Evolutionary conservation across 2,888 invertebrate species (phyloP).

Genomic region (Merodon equestris): DNA sequence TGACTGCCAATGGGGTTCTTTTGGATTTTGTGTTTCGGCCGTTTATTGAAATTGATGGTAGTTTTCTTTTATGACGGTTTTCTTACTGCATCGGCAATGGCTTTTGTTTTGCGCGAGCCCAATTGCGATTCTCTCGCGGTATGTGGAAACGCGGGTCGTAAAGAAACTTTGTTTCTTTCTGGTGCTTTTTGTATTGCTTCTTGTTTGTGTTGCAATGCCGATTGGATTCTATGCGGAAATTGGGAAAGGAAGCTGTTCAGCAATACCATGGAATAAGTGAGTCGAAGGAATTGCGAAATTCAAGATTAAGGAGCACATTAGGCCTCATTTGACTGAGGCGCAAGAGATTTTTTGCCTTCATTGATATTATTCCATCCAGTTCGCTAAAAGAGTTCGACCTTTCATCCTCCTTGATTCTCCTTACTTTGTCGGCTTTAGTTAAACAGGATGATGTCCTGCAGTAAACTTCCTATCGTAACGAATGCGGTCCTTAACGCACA

Average conservation of each 20-base stretch:
- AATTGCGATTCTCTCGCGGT: background rate
- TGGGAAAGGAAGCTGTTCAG: constrained; percentile 38
- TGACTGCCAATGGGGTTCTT: constrained; percentile 6
- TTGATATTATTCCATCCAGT: too few species aligned
- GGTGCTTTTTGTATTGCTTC: background rate
- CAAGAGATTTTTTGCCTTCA: too few species aligned
- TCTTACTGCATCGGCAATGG: constrained; percentile 53
- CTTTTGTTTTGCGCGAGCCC: constrained; percentile 35
- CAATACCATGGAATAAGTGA: background rate
- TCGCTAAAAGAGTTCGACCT: too few species aligned
- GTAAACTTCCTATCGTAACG: too few species aligned
- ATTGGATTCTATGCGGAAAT: constrained; percentile 34
- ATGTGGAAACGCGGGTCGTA: constrained; percentile 35
- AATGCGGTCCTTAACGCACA: too few species aligned
- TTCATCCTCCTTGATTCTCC: too few species aligned
- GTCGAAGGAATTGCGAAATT: too few species aligned
- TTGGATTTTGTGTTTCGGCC: constrained; percentile 7
- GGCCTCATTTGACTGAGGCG: too few species aligned
- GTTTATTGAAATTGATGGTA: constrained; percentile 54
- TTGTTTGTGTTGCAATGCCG: constrained; percentile 1
- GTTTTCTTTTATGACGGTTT: constrained; percentile 59
- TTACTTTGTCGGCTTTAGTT: too few species aligned
- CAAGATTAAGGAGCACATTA: too few species aligned
- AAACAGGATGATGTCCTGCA: too few species aligned
- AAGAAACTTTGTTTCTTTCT: constrained; percentile 9